phyloP scores from a whole-genome alignment of 2,797 vertebrate species.

The Tiaroga cobitis region DNA sequence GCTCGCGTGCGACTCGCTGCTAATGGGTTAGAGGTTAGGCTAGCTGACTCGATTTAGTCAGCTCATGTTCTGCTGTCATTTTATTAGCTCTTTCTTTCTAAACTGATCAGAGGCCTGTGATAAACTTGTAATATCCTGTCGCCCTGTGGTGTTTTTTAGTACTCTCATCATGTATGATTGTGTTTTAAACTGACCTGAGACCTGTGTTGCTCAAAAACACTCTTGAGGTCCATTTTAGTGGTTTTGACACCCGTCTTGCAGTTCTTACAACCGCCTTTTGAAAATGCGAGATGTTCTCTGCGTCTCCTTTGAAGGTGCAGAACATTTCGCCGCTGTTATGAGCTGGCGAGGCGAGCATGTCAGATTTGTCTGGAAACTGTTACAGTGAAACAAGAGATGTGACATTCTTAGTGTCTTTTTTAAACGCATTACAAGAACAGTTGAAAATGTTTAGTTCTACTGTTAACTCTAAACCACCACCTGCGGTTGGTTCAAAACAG shows the following conservation, averaged over 20 bases:
- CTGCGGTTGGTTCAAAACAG: background rate
- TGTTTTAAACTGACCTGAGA: background rate
- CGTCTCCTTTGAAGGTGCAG: background rate
- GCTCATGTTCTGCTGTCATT: conserved; percentile 33
- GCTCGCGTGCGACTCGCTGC: conserved; percentile 46
- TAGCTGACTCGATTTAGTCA: background rate
- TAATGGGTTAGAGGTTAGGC: conserved; percentile 28
- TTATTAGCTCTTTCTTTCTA: background rate
- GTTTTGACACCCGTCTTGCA: background rate
- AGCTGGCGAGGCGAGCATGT: background rate
- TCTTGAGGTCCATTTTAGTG: background rate
- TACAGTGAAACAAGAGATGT: background rate
- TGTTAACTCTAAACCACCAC: conserved; percentile 33
- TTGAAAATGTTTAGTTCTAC: background rate
- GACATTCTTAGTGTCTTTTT: background rate
- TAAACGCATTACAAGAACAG: background rate
- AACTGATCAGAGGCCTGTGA: conserved; percentile 46
- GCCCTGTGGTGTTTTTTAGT: background rate
- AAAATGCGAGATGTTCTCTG: background rate
- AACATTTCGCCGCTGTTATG: background rate
- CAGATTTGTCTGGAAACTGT: conserved; percentile 1
- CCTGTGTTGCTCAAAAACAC: background rate
- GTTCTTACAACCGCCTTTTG: background rate
- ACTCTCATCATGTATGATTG: background rate
- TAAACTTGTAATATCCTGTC: conserved; percentile 45